Conservation (phyloP, 2,888 invertebrate species). For the Bombylius major region DNA sequence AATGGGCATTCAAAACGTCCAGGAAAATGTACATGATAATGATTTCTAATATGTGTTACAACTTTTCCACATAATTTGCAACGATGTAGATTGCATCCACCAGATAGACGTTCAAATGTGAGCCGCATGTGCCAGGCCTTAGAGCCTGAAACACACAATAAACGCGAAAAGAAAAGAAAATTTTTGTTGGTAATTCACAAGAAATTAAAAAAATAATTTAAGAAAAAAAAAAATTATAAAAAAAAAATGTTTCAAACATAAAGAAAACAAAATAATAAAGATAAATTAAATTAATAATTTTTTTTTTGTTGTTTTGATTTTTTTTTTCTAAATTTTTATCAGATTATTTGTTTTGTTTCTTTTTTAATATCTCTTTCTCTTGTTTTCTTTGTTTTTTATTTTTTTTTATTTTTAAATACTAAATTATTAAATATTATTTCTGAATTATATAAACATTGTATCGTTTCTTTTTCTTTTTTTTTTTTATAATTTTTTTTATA, state of each 20-base stretch:
- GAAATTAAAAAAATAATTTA: slow-evolving; percentile 15
- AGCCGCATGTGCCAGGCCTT: slow-evolving; percentile 93
- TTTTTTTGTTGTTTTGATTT: not conserved
- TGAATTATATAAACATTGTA: too few species aligned
- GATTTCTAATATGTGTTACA: slow-evolving; percentile 88
- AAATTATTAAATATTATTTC: too few species aligned
- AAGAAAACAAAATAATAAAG: slow-evolving; percentile 2
- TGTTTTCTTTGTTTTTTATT: too few species aligned
- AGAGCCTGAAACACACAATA: slow-evolving; percentile 61
- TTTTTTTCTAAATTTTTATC: not conserved
- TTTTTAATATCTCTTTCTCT: too few species aligned
- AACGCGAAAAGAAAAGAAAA: slow-evolving; percentile 34
- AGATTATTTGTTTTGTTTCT: too few species aligned
- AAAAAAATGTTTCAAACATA: slow-evolving; percentile 3
- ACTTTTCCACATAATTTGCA: slow-evolving; percentile 91
- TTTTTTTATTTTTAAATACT: too few species aligned
- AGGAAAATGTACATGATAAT: slow-evolving; percentile 89
- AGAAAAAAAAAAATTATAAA: slow-evolving; percentile 10
- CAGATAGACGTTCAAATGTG: slow-evolving; percentile 86
- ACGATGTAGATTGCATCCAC: slow-evolving; percentile 85
- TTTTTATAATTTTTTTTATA: too few species aligned
- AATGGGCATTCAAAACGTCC: slow-evolving; percentile 85
- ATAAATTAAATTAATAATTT: not conserved
- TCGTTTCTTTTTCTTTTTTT: too few species aligned
- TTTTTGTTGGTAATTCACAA: slow-evolving; percentile 35